Conservation (phyloP, 2,113 vertebrate species). For the Sylvia atricapilla region DNA sequence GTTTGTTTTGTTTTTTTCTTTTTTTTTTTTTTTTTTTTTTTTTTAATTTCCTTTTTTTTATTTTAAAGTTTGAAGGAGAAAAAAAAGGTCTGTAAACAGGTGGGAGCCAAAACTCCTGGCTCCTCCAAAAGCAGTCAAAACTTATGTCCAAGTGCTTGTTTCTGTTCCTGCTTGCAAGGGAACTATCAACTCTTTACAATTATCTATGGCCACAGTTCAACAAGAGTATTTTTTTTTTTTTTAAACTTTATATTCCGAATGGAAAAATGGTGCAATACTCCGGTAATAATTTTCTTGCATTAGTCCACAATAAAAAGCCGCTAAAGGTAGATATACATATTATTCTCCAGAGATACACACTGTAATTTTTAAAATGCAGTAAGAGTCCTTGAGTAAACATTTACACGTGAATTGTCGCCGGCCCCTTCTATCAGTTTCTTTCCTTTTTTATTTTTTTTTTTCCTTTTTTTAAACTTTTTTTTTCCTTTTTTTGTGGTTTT, state of each 20-base stretch:
- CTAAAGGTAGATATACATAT: constrained; percentile 91
- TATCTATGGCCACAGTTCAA: constrained; percentile 90
- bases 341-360: constrained; percentile 86
- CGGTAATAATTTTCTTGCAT: constrained; percentile 82
- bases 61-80: constrained; percentile 81
- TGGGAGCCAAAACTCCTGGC: constrained; percentile 77
- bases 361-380: constrained; percentile 78
- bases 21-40: constrained; percentile 28
- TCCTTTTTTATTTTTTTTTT: background rate
- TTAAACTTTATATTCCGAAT: constrained; percentile 74
- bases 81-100: constrained; percentile 87
- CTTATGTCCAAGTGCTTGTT: constrained; percentile 84
- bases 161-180: constrained; percentile 74
- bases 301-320: constrained; percentile 93
- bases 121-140: constrained; percentile 89
- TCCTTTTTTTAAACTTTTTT: background rate
- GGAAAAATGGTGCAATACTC: constrained; percentile 94
- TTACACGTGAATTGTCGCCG: constrained; percentile 92
- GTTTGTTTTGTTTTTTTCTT: constrained; percentile 61
- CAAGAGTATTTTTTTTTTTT: constrained; percentile 73
- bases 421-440: constrained; percentile 80
- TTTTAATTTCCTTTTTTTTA: constrained; percentile 55
- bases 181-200: constrained; percentile 68
- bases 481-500: background rate
- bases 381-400: constrained; percentile 99